Evolutionary conservation across 2,888 invertebrate genomes (phyloP).

Genomic region (Epistrophella euchroma): DNA sequence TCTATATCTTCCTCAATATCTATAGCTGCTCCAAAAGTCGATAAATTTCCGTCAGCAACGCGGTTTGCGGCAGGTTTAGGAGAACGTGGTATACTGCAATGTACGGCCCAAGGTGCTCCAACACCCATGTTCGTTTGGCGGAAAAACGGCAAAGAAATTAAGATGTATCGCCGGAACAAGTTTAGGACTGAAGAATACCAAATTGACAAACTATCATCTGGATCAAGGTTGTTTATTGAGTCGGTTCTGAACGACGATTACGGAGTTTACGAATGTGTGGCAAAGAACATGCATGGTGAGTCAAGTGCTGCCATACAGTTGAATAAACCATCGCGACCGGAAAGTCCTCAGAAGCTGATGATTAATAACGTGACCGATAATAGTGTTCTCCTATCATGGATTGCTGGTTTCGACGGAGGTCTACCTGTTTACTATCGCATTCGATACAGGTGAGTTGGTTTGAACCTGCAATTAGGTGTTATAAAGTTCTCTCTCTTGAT

Average conservation of each 20-base stretch:
- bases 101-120: conserved; percentile 80
- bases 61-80: conserved; percentile 81
- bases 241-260: conserved; percentile 81
- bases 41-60: conserved; percentile 79
- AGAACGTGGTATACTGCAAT: conserved; percentile 80
- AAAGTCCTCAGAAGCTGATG: conserved; percentile 79
- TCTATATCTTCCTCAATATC: conserved; percentile 4
- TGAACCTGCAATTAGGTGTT: background rate
- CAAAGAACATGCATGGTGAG: conserved; percentile 80
- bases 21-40: conserved; percentile 81
- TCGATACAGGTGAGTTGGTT: conserved; percentile 77
- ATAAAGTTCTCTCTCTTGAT: background rate
- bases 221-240: conserved; percentile 80
- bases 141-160: conserved; percentile 81
- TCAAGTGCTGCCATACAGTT: conserved; percentile 81
- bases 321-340: conserved; percentile 81
- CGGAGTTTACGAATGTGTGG: conserved; percentile 81
- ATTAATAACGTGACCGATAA: conserved; percentile 81
- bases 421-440: conserved; percentile 81
- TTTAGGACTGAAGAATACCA: conserved; percentile 80
- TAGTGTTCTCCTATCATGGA: conserved; percentile 79
- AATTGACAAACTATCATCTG: conserved; percentile 80
- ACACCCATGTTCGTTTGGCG: conserved; percentile 82
- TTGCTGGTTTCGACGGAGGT: conserved; percentile 81
- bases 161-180: conserved; percentile 81